Base-by-base conservation (phyloP, 2,888 invertebrate genomes). In the Pollenia labialis region DNA sequence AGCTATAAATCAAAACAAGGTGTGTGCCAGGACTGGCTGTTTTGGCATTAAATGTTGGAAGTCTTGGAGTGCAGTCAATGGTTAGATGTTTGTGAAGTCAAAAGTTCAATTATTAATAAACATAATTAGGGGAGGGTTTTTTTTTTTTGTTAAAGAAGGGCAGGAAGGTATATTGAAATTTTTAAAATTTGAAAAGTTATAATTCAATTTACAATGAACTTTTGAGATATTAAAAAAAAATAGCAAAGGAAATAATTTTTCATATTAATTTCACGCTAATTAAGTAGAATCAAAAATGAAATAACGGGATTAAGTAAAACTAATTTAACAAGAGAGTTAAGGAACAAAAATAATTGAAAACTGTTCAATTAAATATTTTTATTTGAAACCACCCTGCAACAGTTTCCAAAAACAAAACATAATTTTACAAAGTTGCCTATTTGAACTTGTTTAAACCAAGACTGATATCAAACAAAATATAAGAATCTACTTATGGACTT, bases 1-100 rank as follows among this genome's bases (percentile, higher is more conserved):
- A 54, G 74, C 23, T 42, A 84, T 87, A 87, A 87, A 87, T 87
- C 84, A 84, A 81, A 87, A 83, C 62, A 58, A 75, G 69, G 76
- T 77, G 84, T 69, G 76, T 42, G 44, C 18, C 0, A n/a, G n/a
- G 8, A 32, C n/a, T 23, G 18, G 23, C 54, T 52, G 9, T 12
- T 4, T 7, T 16, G 12, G 50, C 18, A 52, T 64, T 74, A 50
- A 60, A 2, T 60, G 42, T 58, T 46, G 3, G 3, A 1, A 54
- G 23, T 23, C 11, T 50, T 23, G 60, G n/a, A 64, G 48, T 74
- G 40, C 62, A 72, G 64, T 69, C 42, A 48, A 48, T 32, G 32
- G 32, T 32, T 32, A 23, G 0, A 40, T n/a, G 54, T 50, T 58
- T n/a, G 14, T 32, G 46, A 58, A 69, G 75, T 82, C 75, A 74